These are phyloP conservation scores for Folsomia manolachei DNA, from an alignment of 2,888 invertebrate genomes.

Conservation along the genomic window DNA sequence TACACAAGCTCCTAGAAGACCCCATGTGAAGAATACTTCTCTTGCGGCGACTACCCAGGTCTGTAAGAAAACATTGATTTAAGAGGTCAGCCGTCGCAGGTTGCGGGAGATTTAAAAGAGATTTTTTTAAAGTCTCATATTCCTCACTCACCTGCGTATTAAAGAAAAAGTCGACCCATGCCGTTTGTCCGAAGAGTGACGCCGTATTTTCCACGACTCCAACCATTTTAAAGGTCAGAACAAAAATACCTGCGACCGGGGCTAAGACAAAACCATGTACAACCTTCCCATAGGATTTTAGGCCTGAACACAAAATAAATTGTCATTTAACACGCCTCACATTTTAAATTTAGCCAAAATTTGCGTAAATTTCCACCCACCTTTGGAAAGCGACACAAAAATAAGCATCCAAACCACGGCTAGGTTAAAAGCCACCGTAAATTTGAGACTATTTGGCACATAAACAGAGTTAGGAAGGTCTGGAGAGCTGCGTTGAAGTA, in stretches of 20 bases:
- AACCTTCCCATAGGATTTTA: constrained; percentile 79
- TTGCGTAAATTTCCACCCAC: constrained; percentile 51
- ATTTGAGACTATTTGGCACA: constrained; percentile 65
- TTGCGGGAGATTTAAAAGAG: no score
- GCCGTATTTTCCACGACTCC: constrained; percentile 65
- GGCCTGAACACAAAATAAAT: constrained; percentile 55
- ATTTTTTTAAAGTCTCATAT: no score
- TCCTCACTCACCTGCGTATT: constrained; percentile 70
- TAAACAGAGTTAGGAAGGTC: constrained; percentile 54
- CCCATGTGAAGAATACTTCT: constrained; percentile 86
- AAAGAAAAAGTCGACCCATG: constrained; percentile 80
- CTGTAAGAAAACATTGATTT: constrained; percentile 56
- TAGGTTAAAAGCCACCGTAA: constrained; percentile 84
- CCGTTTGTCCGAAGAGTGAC: constrained; percentile 70
- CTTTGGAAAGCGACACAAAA: constrained; percentile 82
- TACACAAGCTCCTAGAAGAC: constrained; percentile 72
- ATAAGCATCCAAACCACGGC: constrained; percentile 88
- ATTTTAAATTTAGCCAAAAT: neutral
- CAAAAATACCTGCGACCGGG: constrained; percentile 71
- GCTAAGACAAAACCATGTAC: constrained; percentile 74
- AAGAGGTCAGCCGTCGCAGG: neutral
- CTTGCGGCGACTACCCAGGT: constrained; percentile 87
- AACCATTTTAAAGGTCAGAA: constrained; percentile 71
- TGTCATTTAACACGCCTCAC: no score
- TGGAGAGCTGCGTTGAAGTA: constrained; percentile 65